Conservation (phyloP, 2,113 vertebrate genomes). For the Phalacrocorax aristotelis region DNA sequence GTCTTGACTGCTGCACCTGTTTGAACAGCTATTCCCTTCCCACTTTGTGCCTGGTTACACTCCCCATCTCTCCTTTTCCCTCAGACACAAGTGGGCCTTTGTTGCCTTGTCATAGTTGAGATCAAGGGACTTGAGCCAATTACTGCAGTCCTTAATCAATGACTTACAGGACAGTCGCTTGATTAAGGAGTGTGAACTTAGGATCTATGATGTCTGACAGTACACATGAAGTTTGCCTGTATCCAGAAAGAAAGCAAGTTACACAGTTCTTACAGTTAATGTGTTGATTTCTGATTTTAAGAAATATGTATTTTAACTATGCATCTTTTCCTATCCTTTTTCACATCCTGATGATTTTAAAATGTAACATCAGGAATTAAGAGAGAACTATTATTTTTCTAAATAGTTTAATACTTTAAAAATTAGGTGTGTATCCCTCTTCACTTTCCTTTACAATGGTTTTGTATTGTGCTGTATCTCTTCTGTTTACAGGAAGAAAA, state of each 20-base stretch:
- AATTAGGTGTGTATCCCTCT: background rate
- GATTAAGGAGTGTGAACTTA: constrained; percentile 16
- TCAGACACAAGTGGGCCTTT: constrained; percentile 5
- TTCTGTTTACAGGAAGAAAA: background rate
- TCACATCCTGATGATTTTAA: background rate
- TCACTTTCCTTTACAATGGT: background rate
- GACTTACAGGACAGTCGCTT: background rate
- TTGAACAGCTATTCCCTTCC: background rate
- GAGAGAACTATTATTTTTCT: background rate
- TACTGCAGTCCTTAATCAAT: constrained; percentile 17
- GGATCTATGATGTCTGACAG: background rate
- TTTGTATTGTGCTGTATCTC: background rate
- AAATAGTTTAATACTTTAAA: background rate
- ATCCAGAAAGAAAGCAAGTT: background rate
- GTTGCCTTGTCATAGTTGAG: background rate
- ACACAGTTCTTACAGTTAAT: background rate
- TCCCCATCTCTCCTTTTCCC: background rate
- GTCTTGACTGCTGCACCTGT: background rate
- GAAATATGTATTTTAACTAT: background rate
- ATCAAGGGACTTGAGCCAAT: background rate
- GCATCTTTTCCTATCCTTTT: background rate
- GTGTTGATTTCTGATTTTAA: background rate
- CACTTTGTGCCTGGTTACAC: background rate
- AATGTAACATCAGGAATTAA: background rate
- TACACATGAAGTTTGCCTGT: background rate